These are phyloP conservation scores for Cynoglossus semilaevis DNA, from an alignment of 2,113 vertebrate genomes.

Conservation along the genomic window DNA sequence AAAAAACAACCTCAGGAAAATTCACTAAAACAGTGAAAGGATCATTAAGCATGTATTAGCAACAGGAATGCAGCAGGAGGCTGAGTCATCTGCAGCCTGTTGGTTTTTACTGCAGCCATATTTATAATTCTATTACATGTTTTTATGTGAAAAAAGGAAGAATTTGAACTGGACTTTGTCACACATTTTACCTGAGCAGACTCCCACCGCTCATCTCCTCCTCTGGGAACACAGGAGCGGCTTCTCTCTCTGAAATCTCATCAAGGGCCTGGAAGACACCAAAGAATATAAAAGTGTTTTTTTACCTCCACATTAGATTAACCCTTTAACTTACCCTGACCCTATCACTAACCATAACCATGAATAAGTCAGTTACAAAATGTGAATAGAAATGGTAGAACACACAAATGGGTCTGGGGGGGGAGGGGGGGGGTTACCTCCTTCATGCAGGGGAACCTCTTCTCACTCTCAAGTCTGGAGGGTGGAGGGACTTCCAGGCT, in stretches of 20 bases:
- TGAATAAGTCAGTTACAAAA: too few relatives aligned
- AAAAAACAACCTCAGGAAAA: too few relatives aligned
- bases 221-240: conserved; percentile 70
- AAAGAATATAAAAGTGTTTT: too few relatives aligned
- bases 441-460: conserved; percentile 78
- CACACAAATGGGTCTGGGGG: too few relatives aligned
- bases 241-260: conserved; percentile 72
- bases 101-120: not conserved
- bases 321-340: too few relatives aligned
- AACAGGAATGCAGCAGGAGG: conserved; percentile 3
- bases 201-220: conserved; percentile 88
- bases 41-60: conserved; percentile 3
- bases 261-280: conserved; percentile 72
- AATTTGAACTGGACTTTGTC: not conserved
- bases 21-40: not conserved
- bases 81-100: not conserved
- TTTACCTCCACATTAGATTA: too few relatives aligned
- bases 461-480: conserved; percentile 79
- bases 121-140: too few relatives aligned
- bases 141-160: too few relatives aligned
- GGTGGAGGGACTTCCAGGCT: conserved; percentile 77
- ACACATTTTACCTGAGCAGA: conserved; percentile 85
- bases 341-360: too few relatives aligned
- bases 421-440: conserved; percentile 83
- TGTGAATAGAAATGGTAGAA: too few relatives aligned